Evolutionary conservation across 2,113 vertebrate species (phyloP).

Genomic region (Malaclemys terrapin): DNA sequence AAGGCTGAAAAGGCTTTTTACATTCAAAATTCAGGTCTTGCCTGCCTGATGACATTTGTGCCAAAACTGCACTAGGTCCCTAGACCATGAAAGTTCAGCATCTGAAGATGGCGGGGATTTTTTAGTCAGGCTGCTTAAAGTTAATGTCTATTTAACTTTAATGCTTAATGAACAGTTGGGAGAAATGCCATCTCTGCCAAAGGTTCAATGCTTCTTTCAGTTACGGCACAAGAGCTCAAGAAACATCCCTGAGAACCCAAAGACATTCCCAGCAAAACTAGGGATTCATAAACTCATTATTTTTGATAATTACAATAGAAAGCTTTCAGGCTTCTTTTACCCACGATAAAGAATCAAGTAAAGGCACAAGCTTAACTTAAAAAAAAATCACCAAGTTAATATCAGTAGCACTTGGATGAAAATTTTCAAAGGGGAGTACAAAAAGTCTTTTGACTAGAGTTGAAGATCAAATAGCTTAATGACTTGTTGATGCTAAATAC

Average conservation of each 20-base stretch:
- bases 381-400: background rate
- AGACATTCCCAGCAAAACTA: background rate
- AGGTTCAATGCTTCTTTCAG: background rate
- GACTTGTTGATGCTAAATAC: background rate
- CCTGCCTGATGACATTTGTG: background rate
- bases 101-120: background rate
- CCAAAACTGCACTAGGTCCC: too few relatives aligned
- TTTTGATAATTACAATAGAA: background rate
- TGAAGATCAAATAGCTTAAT: background rate
- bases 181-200: background rate
- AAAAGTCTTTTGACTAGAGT: background rate
- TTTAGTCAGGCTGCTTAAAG: background rate
- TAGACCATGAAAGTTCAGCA: accelerated
- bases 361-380: background rate
- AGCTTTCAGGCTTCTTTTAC: background rate
- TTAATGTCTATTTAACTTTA: background rate
- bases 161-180: background rate
- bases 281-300: background rate
- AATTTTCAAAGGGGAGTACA: background rate
- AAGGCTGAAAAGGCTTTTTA: background rate
- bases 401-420: background rate
- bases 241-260: background rate
- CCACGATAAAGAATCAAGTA: background rate
- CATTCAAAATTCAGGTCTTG: background rate
- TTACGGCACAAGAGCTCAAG: background rate